A percentile compares a stretch with the other conserved stretches of the same genome.
Conservation (phyloP, 2,888 invertebrate species). For the Scaptomyza polygonia region DNA sequence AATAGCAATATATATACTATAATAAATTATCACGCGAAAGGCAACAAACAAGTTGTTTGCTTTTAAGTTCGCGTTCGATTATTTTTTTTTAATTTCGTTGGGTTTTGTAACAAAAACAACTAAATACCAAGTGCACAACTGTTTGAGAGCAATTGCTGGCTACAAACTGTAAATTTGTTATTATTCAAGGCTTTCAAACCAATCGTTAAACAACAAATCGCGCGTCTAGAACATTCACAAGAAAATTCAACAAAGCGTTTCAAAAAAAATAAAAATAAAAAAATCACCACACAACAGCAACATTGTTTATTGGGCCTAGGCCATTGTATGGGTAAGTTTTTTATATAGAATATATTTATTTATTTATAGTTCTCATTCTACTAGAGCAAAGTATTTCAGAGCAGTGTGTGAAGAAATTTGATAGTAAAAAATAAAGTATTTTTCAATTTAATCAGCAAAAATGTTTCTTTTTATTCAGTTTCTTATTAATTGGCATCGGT, state of each 20-base stretch:
- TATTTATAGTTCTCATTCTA: not conserved
- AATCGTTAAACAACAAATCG: conserved; percentile 29
- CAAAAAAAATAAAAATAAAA: not conserved
- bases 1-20: conserved; percentile 11
- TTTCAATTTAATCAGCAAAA: too few relatives aligned
- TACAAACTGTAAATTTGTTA: conserved; percentile 17
- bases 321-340: conserved; percentile 86
- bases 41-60: conserved; percentile 56
- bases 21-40: conserved; percentile 7
- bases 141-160: conserved; percentile 52
- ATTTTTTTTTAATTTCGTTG: conserved; percentile 68
- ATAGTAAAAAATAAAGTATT: too few relatives aligned
- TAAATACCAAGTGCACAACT: conserved; percentile 28
- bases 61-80: conserved; percentile 65
- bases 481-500: too few relatives aligned
- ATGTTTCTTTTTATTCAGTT: too few relatives aligned
- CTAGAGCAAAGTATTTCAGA: too few relatives aligned
- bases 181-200: conserved; percentile 1
- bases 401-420: too few relatives aligned
- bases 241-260: conserved; percentile 17
- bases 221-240: conserved; percentile 51
- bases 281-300: conserved; percentile 53
- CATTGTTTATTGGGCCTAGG: conserved; percentile 84
- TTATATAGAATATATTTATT: not conserved
- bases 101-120: conserved; percentile 37